A percentile compares a stretch with the other conserved stretches of the same genome.
Evolutionary conservation across 2,113 vertebrate species (phyloP).

Genomic region (Strigops habroptila): DNA sequence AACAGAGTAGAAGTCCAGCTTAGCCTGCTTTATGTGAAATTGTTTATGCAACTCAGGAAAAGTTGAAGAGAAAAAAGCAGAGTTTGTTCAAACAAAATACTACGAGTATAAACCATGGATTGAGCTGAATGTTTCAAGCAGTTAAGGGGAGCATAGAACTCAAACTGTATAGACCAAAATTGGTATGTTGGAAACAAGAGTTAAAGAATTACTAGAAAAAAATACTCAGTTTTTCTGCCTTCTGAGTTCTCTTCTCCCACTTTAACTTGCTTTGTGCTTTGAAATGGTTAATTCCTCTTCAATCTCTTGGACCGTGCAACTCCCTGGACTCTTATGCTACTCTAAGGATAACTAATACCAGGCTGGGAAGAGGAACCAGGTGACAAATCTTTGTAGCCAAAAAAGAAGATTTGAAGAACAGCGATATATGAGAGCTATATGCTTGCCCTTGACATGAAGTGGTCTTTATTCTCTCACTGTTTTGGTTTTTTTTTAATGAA

Average conservation of each 20-base stretch:
- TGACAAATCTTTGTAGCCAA: neutral
- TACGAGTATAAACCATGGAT: neutral
- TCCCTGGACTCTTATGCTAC: neutral
- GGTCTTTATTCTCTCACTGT: neutral
- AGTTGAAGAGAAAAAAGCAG: neutral
- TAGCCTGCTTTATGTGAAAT: neutral
- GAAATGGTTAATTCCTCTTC: neutral
- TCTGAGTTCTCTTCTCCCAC: neutral
- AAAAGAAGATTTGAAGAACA: neutral
- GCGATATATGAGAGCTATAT: neutral
- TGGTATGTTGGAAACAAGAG: neutral
- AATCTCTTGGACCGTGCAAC: neutral
- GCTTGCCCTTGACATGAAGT: neutral
- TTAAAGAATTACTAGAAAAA: neutral
- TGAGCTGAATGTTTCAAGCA: neutral
- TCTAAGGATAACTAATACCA: neutral
- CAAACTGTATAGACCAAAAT: neutral
- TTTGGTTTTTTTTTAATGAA: neutral
- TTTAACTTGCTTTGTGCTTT: neutral
- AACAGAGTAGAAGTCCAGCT: neutral
- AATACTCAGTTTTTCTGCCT: neutral
- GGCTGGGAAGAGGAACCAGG: neutral
- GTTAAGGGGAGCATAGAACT: neutral
- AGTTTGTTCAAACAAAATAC: neutral
- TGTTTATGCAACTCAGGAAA: neutral